Conservation (phyloP, 2,797 vertebrate species). For the Balearica regulorum region DNA sequence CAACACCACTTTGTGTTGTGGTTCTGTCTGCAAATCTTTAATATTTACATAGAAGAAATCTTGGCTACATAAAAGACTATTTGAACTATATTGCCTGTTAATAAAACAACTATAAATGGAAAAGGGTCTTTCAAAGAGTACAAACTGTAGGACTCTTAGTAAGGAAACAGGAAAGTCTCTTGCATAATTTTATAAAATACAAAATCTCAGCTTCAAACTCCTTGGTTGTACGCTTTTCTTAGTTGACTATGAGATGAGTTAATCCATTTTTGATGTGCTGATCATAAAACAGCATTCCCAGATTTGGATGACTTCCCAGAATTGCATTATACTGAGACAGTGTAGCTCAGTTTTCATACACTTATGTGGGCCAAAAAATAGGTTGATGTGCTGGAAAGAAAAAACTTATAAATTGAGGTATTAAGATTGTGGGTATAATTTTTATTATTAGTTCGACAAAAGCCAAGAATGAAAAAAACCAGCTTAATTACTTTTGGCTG, state of each 20-base stretch:
- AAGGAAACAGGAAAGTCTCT: background rate
- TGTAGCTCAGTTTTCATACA: background rate
- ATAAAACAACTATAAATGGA: background rate
- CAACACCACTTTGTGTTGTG: background rate
- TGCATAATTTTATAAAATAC: background rate
- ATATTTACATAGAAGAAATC: background rate
- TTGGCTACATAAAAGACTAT: background rate
- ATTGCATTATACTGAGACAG: background rate
- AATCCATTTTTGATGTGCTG: background rate
- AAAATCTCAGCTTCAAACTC: background rate
- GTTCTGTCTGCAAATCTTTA: slow-evolving; percentile 4
- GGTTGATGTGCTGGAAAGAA: background rate
- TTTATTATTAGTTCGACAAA: background rate
- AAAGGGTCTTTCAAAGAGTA: background rate
- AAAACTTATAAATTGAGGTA: background rate
- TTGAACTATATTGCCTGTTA: background rate
- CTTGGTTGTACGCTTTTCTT: background rate
- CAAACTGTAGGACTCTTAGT: background rate
- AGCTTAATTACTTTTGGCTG: background rate
- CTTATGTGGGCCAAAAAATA: background rate
- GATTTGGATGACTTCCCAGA: slow-evolving; percentile 17
- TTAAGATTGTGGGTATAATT: background rate
- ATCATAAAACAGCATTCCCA: background rate
- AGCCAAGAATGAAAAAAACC: background rate
- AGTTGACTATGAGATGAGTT: background rate